These are phyloP conservation scores for Passer montanus DNA, from an alignment of 2,113 vertebrate genomes.

Conservation along the genomic window DNA sequence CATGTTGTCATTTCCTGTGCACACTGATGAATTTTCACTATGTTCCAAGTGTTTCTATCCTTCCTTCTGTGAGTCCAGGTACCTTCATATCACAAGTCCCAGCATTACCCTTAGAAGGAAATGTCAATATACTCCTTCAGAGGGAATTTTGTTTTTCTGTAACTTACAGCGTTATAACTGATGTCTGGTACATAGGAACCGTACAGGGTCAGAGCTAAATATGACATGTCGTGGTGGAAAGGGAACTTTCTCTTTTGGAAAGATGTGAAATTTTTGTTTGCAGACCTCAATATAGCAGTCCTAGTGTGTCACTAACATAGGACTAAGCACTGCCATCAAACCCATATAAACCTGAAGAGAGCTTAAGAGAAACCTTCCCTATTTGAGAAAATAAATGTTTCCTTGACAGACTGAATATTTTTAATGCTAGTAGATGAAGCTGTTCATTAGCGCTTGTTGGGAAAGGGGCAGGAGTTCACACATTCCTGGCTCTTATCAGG, in stretches of 20 bases:
- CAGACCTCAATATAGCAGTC: background rate
- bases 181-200: background rate
- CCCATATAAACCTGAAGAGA: background rate
- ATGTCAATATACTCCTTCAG: background rate
- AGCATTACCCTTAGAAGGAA: background rate
- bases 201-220: background rate
- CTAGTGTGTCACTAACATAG: background rate
- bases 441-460: background rate
- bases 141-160: background rate
- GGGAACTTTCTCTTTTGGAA: background rate
- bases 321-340: background rate
- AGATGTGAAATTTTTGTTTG: background rate
- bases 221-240: background rate
- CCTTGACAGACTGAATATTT: background rate
- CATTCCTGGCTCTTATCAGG: background rate
- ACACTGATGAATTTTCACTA: background rate
- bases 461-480: background rate
- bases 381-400: background rate
- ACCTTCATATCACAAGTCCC: background rate
- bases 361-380: background rate
- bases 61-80: background rate
- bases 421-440: background rate
- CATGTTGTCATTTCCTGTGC: background rate
- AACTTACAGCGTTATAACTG: background rate
- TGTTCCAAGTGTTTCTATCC: background rate